phyloP scores from a whole-genome alignment of 2,113 vertebrate genomes.

The Zeus faber region DNA sequence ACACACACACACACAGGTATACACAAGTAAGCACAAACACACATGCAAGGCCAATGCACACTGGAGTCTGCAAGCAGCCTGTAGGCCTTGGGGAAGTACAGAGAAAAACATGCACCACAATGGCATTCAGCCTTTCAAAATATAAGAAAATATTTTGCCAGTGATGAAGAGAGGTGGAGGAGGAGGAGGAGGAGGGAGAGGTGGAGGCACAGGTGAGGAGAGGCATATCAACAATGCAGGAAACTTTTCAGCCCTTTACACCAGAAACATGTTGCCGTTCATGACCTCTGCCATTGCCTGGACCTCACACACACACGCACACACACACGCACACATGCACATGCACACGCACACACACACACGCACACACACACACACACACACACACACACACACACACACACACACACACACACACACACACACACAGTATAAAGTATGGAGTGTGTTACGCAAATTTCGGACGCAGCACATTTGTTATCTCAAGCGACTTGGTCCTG shows the following conservation, averaged over 20 bases:
- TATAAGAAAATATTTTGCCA: constrained; percentile 20
- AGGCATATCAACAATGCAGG: background rate
- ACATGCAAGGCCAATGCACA: constrained; percentile 33
- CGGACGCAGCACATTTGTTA: background rate
- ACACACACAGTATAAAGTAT: constrained; percentile 12
- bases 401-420: background rate
- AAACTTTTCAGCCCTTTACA: no score
- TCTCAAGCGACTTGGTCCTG: background rate
- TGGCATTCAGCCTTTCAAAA: constrained; percentile 29
- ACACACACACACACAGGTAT: constrained; percentile 4
- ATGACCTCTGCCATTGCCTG: background rate
- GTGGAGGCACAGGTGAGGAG: constrained; percentile 7
- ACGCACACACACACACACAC: background rate
- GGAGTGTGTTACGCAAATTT: background rate
- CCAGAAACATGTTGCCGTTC: background rate
- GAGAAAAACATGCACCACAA: constrained; percentile 34
- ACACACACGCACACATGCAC: background rate
- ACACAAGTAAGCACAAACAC: no score
- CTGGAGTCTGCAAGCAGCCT: constrained; percentile 2
- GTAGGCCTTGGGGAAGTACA: constrained; percentile 38
- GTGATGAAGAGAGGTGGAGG: background rate
- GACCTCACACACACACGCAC: background rate
- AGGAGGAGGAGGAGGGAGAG: no score
- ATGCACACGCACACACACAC: background rate
- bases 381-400: background rate